A percentile compares a stretch with the other conserved stretches of the same genome.
Conservation (phyloP, 2,113 vertebrate species). For the Trematocara variabile region DNA sequence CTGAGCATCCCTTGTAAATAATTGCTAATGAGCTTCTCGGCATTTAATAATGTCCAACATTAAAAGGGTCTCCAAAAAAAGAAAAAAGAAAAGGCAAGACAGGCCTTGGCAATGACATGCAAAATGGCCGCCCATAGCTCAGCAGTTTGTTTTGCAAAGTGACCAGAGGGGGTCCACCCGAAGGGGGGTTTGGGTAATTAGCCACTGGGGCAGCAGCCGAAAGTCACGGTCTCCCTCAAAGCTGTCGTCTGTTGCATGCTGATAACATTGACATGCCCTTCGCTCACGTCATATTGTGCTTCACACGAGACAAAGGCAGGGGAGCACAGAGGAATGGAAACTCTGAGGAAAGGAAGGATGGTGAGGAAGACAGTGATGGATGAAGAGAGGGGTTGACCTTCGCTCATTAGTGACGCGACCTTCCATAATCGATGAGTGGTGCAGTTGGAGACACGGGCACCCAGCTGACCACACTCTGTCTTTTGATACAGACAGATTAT, state of each 20-base stretch:
- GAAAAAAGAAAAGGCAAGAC: not conserved
- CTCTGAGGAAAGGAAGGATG: not conserved
- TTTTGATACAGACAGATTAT: not conserved
- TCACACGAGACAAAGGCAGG: conserved; percentile 13
- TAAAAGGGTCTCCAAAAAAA: not conserved
- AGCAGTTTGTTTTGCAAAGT: conserved; percentile 6
- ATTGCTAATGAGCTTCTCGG: not conserved
- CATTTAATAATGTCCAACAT: not conserved
- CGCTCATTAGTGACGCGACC: conserved; percentile 44
- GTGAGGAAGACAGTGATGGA: conserved; percentile 44
- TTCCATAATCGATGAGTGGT: conserved; percentile 43
- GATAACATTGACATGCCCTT: conserved; percentile 64
- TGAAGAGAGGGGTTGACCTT: conserved; percentile 48
- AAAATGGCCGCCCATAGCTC: conserved; percentile 6
- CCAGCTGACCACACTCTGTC: conserved; percentile 4
- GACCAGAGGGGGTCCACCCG: not conserved
- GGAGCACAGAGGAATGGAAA: not conserved
- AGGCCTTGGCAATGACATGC: not conserved
- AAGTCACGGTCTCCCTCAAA: conserved; percentile 46
- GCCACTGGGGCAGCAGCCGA: conserved; percentile 37
- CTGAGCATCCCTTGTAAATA: not conserved
- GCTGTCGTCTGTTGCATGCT: conserved; percentile 57
- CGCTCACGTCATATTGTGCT: conserved; percentile 8
- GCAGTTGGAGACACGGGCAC: not conserved
- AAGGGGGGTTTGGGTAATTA: conserved; percentile 49